Percentiles rank a stretch among this genome's conserved stretches.
These are phyloP conservation scores for Anabas testudineus DNA, from an alignment of 2,797 vertebrate species.

Conservation along the genomic window DNA sequence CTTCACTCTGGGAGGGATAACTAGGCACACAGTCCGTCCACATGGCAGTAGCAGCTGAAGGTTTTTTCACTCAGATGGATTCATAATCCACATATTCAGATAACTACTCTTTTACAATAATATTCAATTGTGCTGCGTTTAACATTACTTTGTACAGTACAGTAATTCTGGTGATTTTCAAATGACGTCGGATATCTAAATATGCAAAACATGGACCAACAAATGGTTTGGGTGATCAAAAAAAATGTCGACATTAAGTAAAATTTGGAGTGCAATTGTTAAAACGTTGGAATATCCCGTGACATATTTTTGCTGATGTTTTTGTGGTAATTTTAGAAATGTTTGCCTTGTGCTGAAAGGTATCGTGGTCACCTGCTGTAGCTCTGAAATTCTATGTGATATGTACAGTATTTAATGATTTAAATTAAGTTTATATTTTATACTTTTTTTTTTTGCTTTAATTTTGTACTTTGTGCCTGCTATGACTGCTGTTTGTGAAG, in stretches of 20 bases:
- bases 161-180: conserved; percentile 37
- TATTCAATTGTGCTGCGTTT: conserved; percentile 28
- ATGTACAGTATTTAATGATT: conserved; percentile 88
- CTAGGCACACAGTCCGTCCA: conserved; percentile 65
- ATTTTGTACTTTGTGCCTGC: conserved; percentile 24
- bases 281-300: conserved; percentile 30
- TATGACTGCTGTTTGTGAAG: conserved; percentile 77
- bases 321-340: conserved; percentile 58
- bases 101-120: conserved; percentile 34
- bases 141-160: conserved; percentile 28
- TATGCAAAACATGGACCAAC: conserved; percentile 63
- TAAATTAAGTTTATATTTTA: conserved; percentile 86
- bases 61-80: conserved; percentile 55
- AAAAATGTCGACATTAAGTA: neutral
- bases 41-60: conserved; percentile 45
- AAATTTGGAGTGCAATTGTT: conserved; percentile 62
- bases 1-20: conserved; percentile 27
- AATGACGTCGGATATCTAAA: conserved; percentile 52
- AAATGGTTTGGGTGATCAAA: conserved; percentile 23
- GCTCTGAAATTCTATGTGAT: conserved; percentile 73
- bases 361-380: conserved; percentile 68
- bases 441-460: conserved; percentile 56
- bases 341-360: conserved; percentile 59
- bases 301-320: conserved; percentile 45
- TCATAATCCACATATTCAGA: conserved; percentile 59